Base-by-base conservation (phyloP, 2,113 vertebrate species). In the Phocoena sinus region DNA sequence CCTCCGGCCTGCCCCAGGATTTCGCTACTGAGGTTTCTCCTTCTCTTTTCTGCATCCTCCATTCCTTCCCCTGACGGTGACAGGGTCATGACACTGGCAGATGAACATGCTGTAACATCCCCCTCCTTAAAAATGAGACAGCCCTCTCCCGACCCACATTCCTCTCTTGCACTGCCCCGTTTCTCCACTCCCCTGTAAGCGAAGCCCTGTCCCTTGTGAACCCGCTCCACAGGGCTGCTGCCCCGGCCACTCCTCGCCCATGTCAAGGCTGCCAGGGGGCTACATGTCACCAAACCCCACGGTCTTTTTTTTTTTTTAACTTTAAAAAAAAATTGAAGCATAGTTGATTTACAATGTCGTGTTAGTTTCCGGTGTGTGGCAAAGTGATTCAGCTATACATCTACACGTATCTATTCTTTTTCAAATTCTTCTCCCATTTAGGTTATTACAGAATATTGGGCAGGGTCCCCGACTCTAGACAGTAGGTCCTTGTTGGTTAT, bases 1-100 rank as follows among this genome's bases (percentile, higher is more conserved):
- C 36, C 26, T 38, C 41, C 62, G 38, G 53, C 18, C 83, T 10
- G 9, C 20, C 12, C 26, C 56, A 15, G 76, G 3, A 25, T 56
- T 6, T 17, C 3, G 20, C 26, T 62, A 28, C 83, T 1, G 2
- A 26, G 0, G 1, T 8, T 14, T 13, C n/a, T 8, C 33, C 17
- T 47, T 21, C 23, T 20, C 44, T 38, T 38, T 36, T 44, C 62
- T 20, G 12, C 1, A 2, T 18, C 81, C 6, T n/a, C 8, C 9
- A 15, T 26, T 12, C 68, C 60, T 9, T n/a, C 17, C 6, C n/a
- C 26, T 4, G 56, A 44, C 15, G 0, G 20, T 31, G 10, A 56
- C 21, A 6, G 13, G 28, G 8, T 60, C 60, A 0, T 31, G 11
- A 47, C 79, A 10, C 36, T 2, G 23, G 17, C n/a, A 58, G 60